phyloP scores from a whole-genome alignment of 2,888 invertebrate genomes.

The Caenorhabditis imperialis region DNA sequence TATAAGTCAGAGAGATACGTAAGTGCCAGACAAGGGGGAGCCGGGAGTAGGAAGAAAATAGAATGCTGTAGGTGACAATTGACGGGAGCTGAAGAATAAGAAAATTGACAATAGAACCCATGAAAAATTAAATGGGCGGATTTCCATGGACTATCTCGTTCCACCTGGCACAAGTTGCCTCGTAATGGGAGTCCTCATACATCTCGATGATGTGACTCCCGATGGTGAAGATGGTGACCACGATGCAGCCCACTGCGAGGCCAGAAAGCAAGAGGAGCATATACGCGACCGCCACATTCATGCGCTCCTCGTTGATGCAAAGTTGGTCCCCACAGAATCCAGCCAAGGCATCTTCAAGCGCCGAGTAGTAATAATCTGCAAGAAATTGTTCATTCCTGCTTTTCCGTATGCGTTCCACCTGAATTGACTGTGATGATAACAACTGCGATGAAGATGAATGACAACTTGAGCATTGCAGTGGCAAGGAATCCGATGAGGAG shows the following conservation, averaged over 20 bases:
- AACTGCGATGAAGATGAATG: slow-evolving; percentile 2
- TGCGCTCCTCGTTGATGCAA: slow-evolving; percentile 5
- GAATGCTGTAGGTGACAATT: too few relatives aligned
- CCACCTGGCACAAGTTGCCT: slow-evolving; percentile 10
- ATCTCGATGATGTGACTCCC: slow-evolving; percentile 19
- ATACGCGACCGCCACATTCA: slow-evolving; percentile 25
- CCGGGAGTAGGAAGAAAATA: too few relatives aligned
- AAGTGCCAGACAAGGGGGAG: too few relatives aligned
- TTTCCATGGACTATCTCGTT: slow-evolving; percentile 16
- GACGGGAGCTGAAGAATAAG: too few relatives aligned
- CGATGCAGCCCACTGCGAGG: slow-evolving; percentile 2
- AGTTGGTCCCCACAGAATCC: slow-evolving; percentile 9
- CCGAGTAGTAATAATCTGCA: slow-evolving; percentile 19
- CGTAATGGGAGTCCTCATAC: slow-evolving; percentile 16
- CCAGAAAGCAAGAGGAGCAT: slow-evolving; percentile 6
- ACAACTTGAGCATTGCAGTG: slow-evolving; percentile 3
- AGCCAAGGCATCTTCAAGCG: background rate
- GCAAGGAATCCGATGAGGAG: slow-evolving; percentile 15
- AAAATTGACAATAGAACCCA: too few relatives aligned
- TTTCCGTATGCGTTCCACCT: background rate
- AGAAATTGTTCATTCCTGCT: background rate
- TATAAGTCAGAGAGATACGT: too few relatives aligned
- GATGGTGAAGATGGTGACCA: slow-evolving; percentile 13
- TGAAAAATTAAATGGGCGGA: too few relatives aligned
- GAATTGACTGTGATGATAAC: slow-evolving; percentile 21